A percentile compares a stretch with the other conserved stretches of the same genome.
phyloP scores from a whole-genome alignment of 2,113 vertebrate species.

The pig (Sus scrofa) region T2T-Sscrofa CM000830.6:39222001-39222500 shows the following conservation, averaged over 20 bases:
- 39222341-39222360: too few species aligned
- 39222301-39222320: too few species aligned
- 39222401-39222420: too few species aligned
- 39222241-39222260: background rate
- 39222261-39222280: background rate
- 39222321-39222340: too few species aligned
- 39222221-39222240: background rate
- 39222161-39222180: slow-evolving; percentile 8
- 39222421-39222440: too few species aligned
- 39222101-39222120: slow-evolving; percentile 1
- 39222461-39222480: too few species aligned
- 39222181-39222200: background rate
- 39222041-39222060: background rate
- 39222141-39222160: background rate
- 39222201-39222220: background rate
- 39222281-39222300: background rate
- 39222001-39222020: background rate
- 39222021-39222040: slow-evolving; percentile 33
- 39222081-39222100: slow-evolving; percentile 15
- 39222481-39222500: too few species aligned
- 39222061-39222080: background rate
- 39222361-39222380: too few species aligned
- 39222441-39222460: too few species aligned
- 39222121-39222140: slow-evolving; percentile 8
- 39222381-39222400: too few species aligned